phyloP scores from a whole-genome alignment of 2,797 vertebrate species.

The Tolypeutes matacus region DNA sequence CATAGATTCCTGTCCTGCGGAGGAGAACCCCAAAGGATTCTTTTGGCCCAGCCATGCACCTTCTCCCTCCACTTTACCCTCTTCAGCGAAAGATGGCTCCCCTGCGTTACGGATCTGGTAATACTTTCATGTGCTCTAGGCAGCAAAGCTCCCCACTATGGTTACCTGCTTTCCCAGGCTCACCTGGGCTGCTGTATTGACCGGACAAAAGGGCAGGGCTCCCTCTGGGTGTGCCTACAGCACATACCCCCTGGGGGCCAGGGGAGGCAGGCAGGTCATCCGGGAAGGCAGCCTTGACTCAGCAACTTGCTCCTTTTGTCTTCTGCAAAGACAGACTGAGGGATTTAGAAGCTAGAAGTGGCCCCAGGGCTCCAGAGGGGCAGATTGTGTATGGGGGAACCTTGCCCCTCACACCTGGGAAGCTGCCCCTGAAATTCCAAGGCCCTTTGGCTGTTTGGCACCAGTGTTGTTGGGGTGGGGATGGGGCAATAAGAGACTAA shows the following conservation, averaged over 20 bases:
- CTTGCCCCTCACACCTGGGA: neutral
- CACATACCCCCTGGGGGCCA: neutral
- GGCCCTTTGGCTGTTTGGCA: neutral
- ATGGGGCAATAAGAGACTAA: neutral
- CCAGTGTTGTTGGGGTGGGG: neutral
- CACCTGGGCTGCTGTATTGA: neutral
- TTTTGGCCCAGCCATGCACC: slow-evolving; percentile 91
- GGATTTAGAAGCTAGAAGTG: neutral
- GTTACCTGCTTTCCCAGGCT: too few relatives aligned
- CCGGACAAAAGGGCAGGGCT: neutral
- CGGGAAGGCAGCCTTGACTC: neutral
- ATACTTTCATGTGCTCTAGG: slow-evolving; percentile 64
- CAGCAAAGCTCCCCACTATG: neutral
- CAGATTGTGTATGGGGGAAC: neutral
- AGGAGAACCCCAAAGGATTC: slow-evolving; percentile 90
- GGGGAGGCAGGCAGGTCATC: neutral
- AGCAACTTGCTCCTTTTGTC: neutral
- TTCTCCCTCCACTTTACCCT: slow-evolving; percentile 87
- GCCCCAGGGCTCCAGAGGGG: neutral
- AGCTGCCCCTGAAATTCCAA: neutral
- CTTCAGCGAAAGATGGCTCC: slow-evolving; percentile 91
- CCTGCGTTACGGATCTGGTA: slow-evolving; percentile 94
- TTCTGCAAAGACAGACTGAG: neutral
- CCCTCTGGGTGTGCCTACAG: neutral
- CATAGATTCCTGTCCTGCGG: slow-evolving; percentile 90